Evolutionary conservation across 2,113 vertebrate genomes (phyloP).

Genomic region (Nettapus auritus): DNA sequence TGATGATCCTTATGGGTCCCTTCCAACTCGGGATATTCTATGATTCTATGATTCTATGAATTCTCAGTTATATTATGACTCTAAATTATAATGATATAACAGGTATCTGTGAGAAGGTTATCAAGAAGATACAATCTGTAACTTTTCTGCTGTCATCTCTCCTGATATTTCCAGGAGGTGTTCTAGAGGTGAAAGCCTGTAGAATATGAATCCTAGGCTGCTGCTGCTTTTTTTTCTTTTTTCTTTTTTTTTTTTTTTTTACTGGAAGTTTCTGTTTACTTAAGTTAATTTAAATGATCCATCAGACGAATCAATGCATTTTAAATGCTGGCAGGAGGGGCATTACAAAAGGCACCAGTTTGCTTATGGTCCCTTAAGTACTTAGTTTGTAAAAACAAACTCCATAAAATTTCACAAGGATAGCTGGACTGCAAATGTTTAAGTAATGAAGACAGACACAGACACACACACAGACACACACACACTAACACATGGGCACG

Average conservation of each 20-base stretch:
- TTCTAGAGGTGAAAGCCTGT: background rate
- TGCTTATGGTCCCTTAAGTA: constrained; percentile 17
- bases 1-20: too few species aligned
- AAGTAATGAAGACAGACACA: background rate
- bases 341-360: constrained; percentile 7
- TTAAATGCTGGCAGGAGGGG: background rate
- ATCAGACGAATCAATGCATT: constrained; percentile 12
- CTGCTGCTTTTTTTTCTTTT: background rate
- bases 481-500: too few species aligned
- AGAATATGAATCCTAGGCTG: background rate
- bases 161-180: background rate
- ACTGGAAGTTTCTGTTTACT: background rate
- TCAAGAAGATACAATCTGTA: background rate
- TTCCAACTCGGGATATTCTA: too few species aligned
- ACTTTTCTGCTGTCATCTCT: background rate
- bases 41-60: too few species aligned
- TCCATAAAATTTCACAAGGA: constrained; percentile 9
- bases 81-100: background rate
- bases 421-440: background rate
- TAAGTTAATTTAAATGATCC: constrained; percentile 9
- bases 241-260: background rate
- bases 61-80: background rate
- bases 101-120: background rate
- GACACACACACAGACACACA: background rate
- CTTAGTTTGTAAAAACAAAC: background rate